phyloP scores from a whole-genome alignment of 2,888 invertebrate species.

The Pediacus dermestoides region DNA sequence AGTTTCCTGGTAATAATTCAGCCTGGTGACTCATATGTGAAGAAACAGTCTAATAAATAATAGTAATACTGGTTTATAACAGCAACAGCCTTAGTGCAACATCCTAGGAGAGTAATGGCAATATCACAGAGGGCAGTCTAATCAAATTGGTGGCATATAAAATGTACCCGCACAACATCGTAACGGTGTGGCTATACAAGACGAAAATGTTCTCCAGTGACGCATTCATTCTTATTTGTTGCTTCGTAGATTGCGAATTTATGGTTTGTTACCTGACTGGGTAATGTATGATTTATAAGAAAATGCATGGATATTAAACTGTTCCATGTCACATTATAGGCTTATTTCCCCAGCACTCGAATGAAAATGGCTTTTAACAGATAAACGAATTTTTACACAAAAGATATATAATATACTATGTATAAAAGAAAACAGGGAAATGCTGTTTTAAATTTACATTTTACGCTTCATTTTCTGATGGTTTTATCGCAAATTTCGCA shows the following conservation, averaged over 20 bases:
- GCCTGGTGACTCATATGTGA: no score
- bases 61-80: neutral
- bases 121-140: conserved; percentile 3
- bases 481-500: no score
- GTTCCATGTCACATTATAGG: no score
- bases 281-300: conserved; percentile 5
- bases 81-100: neutral
- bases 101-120: conserved; percentile 1
- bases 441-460: no score
- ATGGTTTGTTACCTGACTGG: conserved; percentile 1
- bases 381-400: no score
- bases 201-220: conserved; percentile 7
- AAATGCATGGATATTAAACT: no score
- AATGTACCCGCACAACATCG: neutral
- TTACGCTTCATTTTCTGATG: no score
- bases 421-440: no score
- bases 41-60: conserved; percentile 1
- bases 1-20: no score
- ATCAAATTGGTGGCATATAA: conserved; percentile 5
- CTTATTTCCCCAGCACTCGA: no score
- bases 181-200: neutral
- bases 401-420: no score
- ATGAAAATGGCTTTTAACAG: no score
- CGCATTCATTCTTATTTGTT: conserved; percentile 7
- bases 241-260: conserved; percentile 1